phyloP scores from a whole-genome alignment of 2,113 vertebrate species.

The Triplophysa siluroides region DNA sequence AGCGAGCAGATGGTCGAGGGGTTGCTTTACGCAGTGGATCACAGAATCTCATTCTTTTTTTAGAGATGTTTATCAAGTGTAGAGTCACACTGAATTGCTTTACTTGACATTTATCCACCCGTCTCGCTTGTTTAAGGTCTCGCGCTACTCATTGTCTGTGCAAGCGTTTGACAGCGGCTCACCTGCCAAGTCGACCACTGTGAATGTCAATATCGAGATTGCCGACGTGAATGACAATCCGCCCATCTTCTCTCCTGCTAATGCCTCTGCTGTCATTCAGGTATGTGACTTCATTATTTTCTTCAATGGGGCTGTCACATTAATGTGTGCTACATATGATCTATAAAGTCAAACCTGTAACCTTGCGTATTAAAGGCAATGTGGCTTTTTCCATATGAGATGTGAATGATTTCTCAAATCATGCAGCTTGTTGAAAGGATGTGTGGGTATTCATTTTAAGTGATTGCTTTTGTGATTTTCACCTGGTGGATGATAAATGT shows the following conservation, averaged over 20 bases:
- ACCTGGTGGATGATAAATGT: neutral
- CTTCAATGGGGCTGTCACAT: neutral
- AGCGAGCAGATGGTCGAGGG: neutral
- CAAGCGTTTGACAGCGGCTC: conserved; percentile 90
- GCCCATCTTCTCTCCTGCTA: conserved; percentile 87
- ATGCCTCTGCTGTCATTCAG: conserved; percentile 89
- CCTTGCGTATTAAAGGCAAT: neutral
- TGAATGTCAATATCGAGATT: conserved; percentile 89
- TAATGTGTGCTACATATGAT: neutral
- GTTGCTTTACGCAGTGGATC: neutral
- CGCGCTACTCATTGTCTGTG: conserved; percentile 87
- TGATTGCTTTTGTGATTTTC: neutral
- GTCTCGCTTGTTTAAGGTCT: conserved; percentile 75
- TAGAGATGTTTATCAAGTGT: neutral
- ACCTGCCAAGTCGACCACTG: conserved; percentile 88
- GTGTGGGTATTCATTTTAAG: neutral
- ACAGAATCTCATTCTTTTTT: neutral
- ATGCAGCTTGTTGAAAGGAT: neutral
- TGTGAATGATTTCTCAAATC: neutral
- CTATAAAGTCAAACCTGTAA: no score
- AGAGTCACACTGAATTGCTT: neutral
- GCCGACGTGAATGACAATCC: conserved; percentile 94
- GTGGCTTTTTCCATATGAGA: neutral
- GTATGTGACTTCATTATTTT: conserved; percentile 63
- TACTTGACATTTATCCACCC: conserved; percentile 45